phyloP scores from a whole-genome alignment of 2,888 invertebrate genomes.

The Nesidiocoris tenuis region DNA sequence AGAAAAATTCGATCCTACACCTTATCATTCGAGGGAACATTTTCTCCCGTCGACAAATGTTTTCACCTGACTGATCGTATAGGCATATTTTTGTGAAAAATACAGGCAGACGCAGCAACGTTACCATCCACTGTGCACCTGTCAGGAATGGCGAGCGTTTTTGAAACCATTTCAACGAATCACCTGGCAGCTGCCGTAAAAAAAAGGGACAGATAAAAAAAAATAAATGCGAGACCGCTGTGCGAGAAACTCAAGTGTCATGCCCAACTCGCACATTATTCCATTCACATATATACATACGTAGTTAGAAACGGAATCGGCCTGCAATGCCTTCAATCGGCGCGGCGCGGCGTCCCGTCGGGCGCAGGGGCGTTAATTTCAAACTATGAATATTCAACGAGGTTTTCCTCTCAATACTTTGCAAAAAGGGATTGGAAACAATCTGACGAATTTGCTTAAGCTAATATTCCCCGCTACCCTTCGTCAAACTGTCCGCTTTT shows the following conservation, averaged over 20 bases:
- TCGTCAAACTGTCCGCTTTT: neutral
- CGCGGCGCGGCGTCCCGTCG: neutral
- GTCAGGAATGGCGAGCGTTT: too few species aligned
- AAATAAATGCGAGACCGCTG: neutral
- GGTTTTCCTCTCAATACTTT: neutral
- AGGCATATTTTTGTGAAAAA: too few species aligned
- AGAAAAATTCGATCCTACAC: too few species aligned
- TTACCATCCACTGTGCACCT: too few species aligned
- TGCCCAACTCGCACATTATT: neutral
- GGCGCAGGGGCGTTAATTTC: neutral
- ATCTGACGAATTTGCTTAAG: neutral
- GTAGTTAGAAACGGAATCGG: neutral
- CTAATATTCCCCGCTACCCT: neutral
- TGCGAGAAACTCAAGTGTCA: neutral
- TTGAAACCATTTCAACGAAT: too few species aligned
- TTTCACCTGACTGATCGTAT: too few species aligned
- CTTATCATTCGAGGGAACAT: too few species aligned
- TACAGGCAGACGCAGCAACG: too few species aligned
- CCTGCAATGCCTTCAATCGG: neutral
- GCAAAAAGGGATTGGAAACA: neutral
- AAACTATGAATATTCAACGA: neutral
- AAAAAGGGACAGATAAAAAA: neutral
- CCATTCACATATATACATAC: neutral
- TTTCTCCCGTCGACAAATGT: too few species aligned
- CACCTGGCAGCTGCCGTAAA: neutral